A percentile compares a stretch with the other conserved stretches of the same genome.
Evolutionary conservation across 2,113 vertebrate genomes (phyloP).

Genomic region (Hipposideros armiger): DNA sequence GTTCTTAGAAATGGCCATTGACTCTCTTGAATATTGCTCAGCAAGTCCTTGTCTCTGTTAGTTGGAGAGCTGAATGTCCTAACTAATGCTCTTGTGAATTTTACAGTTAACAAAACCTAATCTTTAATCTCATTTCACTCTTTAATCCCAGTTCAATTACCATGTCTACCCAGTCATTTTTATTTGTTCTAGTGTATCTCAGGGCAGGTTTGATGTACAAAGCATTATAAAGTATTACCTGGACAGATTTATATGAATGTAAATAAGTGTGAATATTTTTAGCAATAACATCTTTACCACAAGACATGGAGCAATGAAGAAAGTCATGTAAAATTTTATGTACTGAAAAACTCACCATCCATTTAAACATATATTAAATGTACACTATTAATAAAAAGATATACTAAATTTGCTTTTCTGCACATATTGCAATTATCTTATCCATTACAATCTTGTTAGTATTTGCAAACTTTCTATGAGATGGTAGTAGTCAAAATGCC

Average conservation of each 20-base stretch:
- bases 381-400: not conserved
- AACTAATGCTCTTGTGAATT: constrained; percentile 20
- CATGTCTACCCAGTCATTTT: not conserved
- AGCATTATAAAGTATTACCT: not conserved
- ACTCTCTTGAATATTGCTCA: constrained; percentile 32
- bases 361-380: not conserved
- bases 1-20: not conserved
- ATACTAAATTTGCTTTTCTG: not conserved
- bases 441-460: not conserved
- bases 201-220: constrained; percentile 27
- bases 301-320: not conserved
- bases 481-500: not conserved
- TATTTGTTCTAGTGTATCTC: not conserved
- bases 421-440: not conserved
- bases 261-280: constrained; percentile 36
- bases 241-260: not conserved
- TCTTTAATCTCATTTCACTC: not conserved
- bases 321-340: not conserved
- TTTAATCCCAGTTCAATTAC: not conserved
- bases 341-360: not conserved
- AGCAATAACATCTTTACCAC: not conserved
- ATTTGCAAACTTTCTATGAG: not conserved
- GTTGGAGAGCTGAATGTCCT: not conserved
- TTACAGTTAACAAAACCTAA: constrained; percentile 22
- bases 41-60: constrained; percentile 22